Evolutionary conservation across 2,113 vertebrate genomes (phyloP).

Genomic region (Eleginops maclovinus): DNA sequence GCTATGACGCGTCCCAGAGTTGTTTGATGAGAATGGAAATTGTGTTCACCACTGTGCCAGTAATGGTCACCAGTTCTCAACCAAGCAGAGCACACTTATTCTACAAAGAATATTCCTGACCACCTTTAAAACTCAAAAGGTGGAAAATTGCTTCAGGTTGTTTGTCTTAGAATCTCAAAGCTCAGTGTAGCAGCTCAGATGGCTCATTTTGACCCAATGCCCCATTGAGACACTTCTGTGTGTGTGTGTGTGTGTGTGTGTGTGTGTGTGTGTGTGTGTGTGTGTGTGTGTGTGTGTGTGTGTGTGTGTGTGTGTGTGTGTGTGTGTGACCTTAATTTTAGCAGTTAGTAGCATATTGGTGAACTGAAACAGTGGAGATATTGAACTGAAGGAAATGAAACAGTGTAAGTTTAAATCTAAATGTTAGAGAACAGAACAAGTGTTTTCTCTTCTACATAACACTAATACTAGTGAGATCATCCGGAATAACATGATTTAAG

Average conservation of each 20-base stretch:
- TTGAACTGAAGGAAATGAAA: not conserved
- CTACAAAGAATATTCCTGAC: not conserved
- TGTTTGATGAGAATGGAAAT: conserved; percentile 25
- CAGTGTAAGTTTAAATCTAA: not conserved
- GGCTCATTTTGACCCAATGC: conserved; percentile 39
- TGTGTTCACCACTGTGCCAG: conserved; percentile 7
- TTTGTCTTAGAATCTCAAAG: conserved; percentile 1
- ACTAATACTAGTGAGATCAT: not conserved
- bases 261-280: too few relatives aligned
- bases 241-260: conserved; percentile 8
- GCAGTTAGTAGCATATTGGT: not conserved
- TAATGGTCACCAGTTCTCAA: conserved; percentile 3
- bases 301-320: too few relatives aligned
- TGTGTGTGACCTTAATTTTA: conserved; percentile 37
- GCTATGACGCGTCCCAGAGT: not conserved
- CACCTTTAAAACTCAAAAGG: conserved; percentile 6
- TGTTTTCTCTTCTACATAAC: not conserved
- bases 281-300: too few relatives aligned
- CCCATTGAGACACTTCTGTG: conserved; percentile 49
- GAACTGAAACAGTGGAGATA: conserved; percentile 10
- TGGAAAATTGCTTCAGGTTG: not conserved
- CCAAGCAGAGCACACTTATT: conserved; percentile 18
- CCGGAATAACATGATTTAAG: not conserved
- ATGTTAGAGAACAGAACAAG: not conserved
- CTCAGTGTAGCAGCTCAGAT: conserved; percentile 36